These are phyloP conservation scores for Meganola albula DNA, from an alignment of 2,888 invertebrate genomes.

Conservation along the genomic window DNA sequence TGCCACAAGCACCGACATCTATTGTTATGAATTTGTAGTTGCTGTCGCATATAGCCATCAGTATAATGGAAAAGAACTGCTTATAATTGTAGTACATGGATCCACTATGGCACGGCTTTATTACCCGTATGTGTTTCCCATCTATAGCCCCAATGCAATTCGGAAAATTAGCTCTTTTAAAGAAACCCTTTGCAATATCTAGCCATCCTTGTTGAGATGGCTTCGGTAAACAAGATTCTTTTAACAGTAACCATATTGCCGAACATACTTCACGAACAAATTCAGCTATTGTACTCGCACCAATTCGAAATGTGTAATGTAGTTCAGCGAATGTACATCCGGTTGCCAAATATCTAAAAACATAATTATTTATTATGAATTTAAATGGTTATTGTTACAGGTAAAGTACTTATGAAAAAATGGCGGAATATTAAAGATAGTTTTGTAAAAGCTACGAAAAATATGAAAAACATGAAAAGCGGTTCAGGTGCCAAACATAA, in stretches of 20 bases:
- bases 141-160: constrained; percentile 3
- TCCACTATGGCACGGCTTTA: constrained; percentile 1
- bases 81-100: constrained; percentile 2
- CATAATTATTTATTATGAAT: constrained; percentile 3
- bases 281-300: constrained; percentile 5
- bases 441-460: too few species aligned
- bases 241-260: background rate
- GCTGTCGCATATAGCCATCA: too few species aligned
- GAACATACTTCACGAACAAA: constrained; percentile 5
- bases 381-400: constrained; percentile 6
- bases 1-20: constrained; percentile 1
- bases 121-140: constrained; percentile 7
- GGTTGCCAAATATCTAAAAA: constrained; percentile 8
- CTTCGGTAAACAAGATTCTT: background rate
- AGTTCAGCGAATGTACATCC: constrained; percentile 9
- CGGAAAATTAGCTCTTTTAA: constrained; percentile 5
- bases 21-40: too few species aligned
- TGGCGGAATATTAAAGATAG: constrained; percentile 3
- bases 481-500: too few species aligned
- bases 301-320: constrained; percentile 5
- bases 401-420: constrained; percentile 2
- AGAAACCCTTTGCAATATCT: constrained; percentile 1
- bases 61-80: background rate
- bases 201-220: background rate
- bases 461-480: too few species aligned